phyloP scores from a whole-genome alignment of 2,113 vertebrate species.

The Campylomormyrus numenius region DNA sequence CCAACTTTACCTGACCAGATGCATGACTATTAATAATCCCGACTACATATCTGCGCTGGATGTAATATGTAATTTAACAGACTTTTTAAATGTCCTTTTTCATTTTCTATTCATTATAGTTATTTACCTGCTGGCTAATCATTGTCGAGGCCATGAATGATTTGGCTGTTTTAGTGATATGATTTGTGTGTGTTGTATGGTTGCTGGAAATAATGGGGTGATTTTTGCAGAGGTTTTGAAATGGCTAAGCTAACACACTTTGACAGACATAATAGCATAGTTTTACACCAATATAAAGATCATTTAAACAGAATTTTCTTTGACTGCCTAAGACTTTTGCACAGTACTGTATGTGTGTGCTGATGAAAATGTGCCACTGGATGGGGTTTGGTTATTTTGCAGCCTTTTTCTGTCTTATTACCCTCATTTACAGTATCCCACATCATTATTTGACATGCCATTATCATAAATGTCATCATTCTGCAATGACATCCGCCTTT shows the following conservation, averaged over 20 bases:
- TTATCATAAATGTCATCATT: neutral
- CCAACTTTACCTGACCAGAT: too few species aligned
- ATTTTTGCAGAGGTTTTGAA: too few species aligned
- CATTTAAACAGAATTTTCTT: too few species aligned
- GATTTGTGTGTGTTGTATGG: neutral
- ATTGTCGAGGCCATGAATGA: neutral
- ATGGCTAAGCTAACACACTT: too few species aligned
- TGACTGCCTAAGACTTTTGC: neutral
- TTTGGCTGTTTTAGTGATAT: neutral
- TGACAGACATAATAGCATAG: too few species aligned
- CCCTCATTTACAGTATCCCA: neutral
- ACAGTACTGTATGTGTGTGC: neutral
- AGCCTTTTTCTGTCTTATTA: neutral
- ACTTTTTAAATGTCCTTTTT: neutral
- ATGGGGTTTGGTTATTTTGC: neutral
- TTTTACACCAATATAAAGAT: too few species aligned
- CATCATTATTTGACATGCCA: neutral
- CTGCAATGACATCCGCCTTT: neutral
- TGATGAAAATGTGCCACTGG: neutral
- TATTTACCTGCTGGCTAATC: neutral
- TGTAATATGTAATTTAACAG: neutral
- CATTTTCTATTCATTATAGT: neutral
- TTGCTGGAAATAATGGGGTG: too few species aligned
- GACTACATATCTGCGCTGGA: too few species aligned
- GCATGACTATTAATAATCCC: too few species aligned